A percentile compares a stretch with the other conserved stretches of the same genome.
Conservation (phyloP, 2,797 vertebrate species). For the Trachops cirrhosus region DNA sequence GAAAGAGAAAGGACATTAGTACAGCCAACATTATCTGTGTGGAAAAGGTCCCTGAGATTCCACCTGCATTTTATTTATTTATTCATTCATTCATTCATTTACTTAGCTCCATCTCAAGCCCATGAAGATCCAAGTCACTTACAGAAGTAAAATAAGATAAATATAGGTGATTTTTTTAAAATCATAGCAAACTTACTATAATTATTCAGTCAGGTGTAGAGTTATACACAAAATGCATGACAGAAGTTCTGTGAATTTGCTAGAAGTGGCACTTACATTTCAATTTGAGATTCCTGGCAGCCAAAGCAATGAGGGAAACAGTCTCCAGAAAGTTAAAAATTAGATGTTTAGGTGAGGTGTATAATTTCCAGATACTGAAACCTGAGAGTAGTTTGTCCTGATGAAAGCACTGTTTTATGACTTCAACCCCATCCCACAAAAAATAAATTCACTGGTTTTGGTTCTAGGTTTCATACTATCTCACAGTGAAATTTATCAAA, state of each 20-base stretch:
- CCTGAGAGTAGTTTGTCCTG: not conserved
- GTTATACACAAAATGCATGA: not conserved
- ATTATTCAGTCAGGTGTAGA: not conserved
- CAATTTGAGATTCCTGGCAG: slow-evolving; percentile 48
- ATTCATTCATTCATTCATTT: not conserved
- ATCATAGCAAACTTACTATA: not conserved
- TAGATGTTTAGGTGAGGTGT: not conserved
- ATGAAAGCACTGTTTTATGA: not conserved
- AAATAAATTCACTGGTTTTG: not conserved
- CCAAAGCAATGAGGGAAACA: slow-evolving; percentile 23
- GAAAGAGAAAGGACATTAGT: slow-evolving; percentile 55
- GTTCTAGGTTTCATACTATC: not conserved
- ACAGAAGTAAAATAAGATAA: slow-evolving; percentile 20
- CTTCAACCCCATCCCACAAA: not conserved
- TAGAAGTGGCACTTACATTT: not conserved
- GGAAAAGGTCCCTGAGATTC: slow-evolving; percentile 18
- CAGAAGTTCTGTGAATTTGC: not conserved
- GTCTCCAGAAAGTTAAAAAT: not conserved
- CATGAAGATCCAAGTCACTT: not conserved
- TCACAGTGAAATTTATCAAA: not conserved
- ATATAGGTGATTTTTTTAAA: not conserved
- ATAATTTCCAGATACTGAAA: not conserved
- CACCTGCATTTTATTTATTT: slow-evolving; percentile 1
- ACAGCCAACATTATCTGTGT: slow-evolving; percentile 43
- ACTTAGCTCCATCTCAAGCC: not conserved